Conservation (phyloP, 1,140 invertebrate species). For the Plectrocnemia conspersa region DNA sequence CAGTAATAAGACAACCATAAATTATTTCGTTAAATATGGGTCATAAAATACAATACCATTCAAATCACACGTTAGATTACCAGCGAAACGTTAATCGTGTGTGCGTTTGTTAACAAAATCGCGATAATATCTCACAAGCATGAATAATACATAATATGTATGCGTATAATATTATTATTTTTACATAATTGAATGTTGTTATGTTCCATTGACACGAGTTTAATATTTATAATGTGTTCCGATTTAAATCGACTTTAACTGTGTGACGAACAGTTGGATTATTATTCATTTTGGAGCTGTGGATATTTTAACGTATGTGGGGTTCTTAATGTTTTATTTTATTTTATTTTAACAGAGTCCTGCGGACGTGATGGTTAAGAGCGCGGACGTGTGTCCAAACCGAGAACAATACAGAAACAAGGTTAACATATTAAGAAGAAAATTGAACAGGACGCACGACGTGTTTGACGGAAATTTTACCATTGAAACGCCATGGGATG, state of each 20-base stretch:
- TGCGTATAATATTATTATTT: too few relatives aligned
- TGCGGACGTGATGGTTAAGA: constrained; percentile 9
- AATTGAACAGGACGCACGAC: constrained; percentile 21
- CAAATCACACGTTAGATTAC: too few relatives aligned
- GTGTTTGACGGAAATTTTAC: constrained; percentile 7
- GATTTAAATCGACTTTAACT: background rate
- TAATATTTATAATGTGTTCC: too few relatives aligned
- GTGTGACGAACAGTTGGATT: background rate
- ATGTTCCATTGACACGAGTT: too few relatives aligned
- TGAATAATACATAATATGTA: too few relatives aligned
- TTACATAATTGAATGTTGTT: too few relatives aligned
- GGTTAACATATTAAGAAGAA: constrained; percentile 1
- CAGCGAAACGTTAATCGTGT: too few relatives aligned
- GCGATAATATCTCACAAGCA: too few relatives aligned
- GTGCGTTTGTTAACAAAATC: too few relatives aligned
- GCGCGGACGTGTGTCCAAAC: background rate
- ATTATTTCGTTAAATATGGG: too few relatives aligned
- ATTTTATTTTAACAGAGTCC: constrained; percentile 13
- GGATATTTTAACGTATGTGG: background rate
- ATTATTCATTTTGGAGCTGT: background rate
- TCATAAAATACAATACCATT: too few relatives aligned
- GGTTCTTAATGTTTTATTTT: background rate
- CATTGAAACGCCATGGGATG: background rate
- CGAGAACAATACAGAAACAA: constrained; percentile 6
- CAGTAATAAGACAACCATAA: too few relatives aligned